These are phyloP conservation scores for Bostrychus sinensis DNA, from an alignment of 2,113 vertebrate genomes.

Conservation along the genomic window DNA sequence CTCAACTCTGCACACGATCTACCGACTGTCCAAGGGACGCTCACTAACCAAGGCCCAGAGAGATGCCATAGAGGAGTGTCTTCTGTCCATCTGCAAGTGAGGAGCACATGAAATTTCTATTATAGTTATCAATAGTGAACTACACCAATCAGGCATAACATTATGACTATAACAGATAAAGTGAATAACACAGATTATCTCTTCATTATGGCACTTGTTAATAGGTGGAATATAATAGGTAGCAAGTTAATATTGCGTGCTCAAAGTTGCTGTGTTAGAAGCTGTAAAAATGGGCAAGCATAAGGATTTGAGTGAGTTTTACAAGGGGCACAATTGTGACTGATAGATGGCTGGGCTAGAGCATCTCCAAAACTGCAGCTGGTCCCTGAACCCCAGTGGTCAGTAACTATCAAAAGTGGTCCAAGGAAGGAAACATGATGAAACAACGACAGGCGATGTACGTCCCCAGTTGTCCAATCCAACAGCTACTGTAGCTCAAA, in stretches of 20 bases:
- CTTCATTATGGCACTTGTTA: too few relatives aligned
- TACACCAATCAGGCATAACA: too few relatives aligned
- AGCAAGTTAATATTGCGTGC: neutral
- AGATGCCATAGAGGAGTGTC: constrained; percentile 96
- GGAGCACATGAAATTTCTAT: constrained; percentile 36
- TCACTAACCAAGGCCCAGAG: constrained; percentile 97
- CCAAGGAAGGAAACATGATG: neutral
- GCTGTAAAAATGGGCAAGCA: too few relatives aligned
- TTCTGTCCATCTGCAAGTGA: constrained; percentile 95
- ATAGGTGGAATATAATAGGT: too few relatives aligned
- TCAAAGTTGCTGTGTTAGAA: neutral
- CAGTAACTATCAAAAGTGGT: neutral
- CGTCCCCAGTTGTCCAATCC: neutral
- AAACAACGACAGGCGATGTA: too few relatives aligned
- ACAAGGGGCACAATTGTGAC: neutral
- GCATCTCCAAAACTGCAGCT: neutral
- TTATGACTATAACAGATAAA: too few relatives aligned
- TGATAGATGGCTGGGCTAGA: neutral
- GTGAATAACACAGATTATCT: too few relatives aligned
- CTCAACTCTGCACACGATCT: constrained; percentile 94
- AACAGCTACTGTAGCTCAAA: neutral
- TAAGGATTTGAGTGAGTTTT: too few relatives aligned
- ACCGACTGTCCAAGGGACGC: constrained; percentile 94
- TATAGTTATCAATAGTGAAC: too few relatives aligned
- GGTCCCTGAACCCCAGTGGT: neutral